A percentile compares a stretch with the other conserved stretches of the same genome.
Evolutionary conservation across 1,140 invertebrate species (phyloP).

Genomic region (Musca vetustissima): DNA sequence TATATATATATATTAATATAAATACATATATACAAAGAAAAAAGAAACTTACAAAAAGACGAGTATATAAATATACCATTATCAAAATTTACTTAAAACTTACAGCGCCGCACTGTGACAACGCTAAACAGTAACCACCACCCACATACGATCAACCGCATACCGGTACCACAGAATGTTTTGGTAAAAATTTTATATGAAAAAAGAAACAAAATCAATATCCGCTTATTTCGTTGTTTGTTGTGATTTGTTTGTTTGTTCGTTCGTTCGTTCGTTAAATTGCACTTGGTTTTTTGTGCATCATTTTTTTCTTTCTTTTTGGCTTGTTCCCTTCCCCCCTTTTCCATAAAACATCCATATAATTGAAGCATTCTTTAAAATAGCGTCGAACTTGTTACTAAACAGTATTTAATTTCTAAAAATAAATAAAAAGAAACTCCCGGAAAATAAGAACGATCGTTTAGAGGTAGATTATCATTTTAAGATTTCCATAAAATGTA

Average conservation of each 20-base stretch:
- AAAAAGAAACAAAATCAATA: background rate
- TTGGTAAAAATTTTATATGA: constrained; percentile 47
- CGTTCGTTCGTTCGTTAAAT: no score
- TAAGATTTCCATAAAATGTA: no score
- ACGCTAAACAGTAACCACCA: constrained; percentile 54
- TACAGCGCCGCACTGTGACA: constrained; percentile 57
- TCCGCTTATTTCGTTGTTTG: background rate
- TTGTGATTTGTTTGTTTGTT: background rate
- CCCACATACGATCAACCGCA: constrained; percentile 57
- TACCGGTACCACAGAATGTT: constrained; percentile 57
- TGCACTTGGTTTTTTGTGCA: no score
- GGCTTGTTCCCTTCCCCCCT: no score
- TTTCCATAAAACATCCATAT: no score
- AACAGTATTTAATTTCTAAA: no score
- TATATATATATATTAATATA: background rate
- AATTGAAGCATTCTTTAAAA: no score
- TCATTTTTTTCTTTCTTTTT: no score
- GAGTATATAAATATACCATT: constrained; percentile 28
- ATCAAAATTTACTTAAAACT: constrained; percentile 42
- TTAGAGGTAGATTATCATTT: no score
- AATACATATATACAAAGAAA: constrained; percentile 1
- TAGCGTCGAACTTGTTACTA: no score
- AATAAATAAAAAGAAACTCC: no score
- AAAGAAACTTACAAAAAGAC: constrained; percentile 34
- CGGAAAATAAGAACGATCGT: no score